Evolutionary conservation across 2,113 vertebrate species (phyloP).

Genomic region (Mandrillus leucophaeus): DNA sequence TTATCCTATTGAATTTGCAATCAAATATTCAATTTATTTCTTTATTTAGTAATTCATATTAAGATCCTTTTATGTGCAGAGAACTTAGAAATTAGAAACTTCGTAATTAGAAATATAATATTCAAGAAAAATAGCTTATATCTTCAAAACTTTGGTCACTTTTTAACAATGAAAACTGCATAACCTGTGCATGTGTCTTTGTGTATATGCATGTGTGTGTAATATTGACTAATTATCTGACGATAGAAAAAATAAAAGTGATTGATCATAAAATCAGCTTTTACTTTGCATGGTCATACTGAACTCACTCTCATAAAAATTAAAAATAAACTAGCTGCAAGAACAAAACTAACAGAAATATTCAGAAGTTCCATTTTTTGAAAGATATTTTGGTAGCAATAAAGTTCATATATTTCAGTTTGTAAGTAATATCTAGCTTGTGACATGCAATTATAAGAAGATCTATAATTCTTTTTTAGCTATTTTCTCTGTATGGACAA

Average conservation of each 20-base stretch:
- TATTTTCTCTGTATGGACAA: not conserved
- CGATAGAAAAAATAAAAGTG: not conserved
- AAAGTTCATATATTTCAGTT: not conserved
- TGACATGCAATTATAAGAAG: not conserved
- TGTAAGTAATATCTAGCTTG: not conserved
- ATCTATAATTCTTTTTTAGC: not conserved
- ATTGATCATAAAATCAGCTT: not conserved
- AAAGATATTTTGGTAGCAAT: not conserved
- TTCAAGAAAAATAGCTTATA: not conserved
- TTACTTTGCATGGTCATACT: not conserved
- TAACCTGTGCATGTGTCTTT: not conserved
- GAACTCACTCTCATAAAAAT: not conserved
- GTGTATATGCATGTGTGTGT: not conserved
- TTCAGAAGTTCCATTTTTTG: not conserved
- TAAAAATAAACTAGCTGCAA: not conserved
- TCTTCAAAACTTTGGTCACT: not conserved
- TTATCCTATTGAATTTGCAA: not conserved
- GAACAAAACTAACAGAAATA: not conserved
- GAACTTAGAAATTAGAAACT: not conserved
- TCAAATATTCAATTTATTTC: not conserved
- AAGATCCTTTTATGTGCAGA: not conserved
- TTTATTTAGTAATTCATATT: not conserved
- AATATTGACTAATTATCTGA: not conserved
- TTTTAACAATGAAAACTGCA: not conserved
- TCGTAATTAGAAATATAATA: not conserved